Evolutionary conservation across 2,113 vertebrate species (phyloP).

Genomic region (Glareola pratincola): DNA sequence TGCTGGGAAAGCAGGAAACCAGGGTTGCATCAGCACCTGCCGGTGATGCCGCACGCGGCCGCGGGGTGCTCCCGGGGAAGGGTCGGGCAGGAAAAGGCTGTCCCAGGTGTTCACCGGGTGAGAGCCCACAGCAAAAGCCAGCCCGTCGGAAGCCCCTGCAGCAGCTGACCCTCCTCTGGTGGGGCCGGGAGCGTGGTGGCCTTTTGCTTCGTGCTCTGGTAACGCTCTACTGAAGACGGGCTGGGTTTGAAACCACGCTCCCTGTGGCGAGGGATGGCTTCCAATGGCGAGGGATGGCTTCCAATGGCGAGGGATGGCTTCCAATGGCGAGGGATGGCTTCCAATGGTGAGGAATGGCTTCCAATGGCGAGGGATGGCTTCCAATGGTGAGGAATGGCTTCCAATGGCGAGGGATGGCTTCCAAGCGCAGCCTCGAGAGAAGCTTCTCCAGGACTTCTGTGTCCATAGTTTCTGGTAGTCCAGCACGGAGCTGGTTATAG

Average conservation of each 20-base stretch:
- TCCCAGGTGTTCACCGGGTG: not conserved
- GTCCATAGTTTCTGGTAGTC: not conserved
- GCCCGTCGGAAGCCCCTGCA: not conserved
- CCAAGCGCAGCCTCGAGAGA: not conserved
- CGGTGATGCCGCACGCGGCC: fast-evolving
- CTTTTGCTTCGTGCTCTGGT: not conserved
- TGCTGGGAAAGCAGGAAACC: not conserved
- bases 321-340: too few relatives aligned
- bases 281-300: too few relatives aligned
- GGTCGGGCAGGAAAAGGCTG: not conserved
- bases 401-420: too few relatives aligned
- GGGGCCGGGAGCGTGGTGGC: fast-evolving
- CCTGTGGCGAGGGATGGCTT: not conserved
- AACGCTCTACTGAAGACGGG: not conserved
- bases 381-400: too few relatives aligned
- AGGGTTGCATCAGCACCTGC: not conserved
- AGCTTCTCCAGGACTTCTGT: not conserved
- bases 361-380: too few relatives aligned
- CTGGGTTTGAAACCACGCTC: not conserved
- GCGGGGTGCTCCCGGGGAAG: not conserved
- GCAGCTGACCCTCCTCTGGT: not conserved
- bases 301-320: too few relatives aligned
- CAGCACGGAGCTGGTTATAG: not conserved
- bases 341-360: too few relatives aligned
- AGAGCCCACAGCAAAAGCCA: not conserved